phyloP scores from a whole-genome alignment of 2,797 vertebrate species.

The Dicrostonyx torquatus region DNA sequence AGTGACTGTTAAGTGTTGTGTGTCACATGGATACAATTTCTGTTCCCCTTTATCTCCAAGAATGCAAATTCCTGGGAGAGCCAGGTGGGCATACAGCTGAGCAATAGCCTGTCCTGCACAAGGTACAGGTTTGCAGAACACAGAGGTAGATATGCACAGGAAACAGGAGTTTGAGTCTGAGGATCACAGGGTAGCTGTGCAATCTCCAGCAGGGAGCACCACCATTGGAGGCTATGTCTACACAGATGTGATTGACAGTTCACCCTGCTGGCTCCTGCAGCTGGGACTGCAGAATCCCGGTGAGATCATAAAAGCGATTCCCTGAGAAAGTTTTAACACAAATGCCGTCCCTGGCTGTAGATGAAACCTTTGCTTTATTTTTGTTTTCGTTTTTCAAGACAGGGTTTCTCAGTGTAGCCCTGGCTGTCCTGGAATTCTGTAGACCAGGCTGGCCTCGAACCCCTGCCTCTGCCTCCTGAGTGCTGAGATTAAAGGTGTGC shows the following conservation, averaged over 20 bases:
- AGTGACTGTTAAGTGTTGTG: slow-evolving; percentile 42
- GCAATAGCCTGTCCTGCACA: not conserved
- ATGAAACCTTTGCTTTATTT: not conserved
- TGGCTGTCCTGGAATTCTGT: not conserved
- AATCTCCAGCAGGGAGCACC: not conserved
- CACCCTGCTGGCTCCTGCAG: not conserved
- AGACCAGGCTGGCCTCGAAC: not conserved
- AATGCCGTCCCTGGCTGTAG: slow-evolving; percentile 13
- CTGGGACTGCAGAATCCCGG: not conserved
- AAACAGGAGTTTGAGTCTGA: not conserved
- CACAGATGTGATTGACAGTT: not conserved
- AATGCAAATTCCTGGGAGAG: slow-evolving; percentile 54
- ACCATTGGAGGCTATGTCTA: not conserved
- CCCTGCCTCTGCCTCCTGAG: not conserved
- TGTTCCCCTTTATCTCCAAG: slow-evolving; percentile 58
- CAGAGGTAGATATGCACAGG: not conserved
- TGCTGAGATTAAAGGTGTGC: not conserved
- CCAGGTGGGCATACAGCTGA: not conserved
- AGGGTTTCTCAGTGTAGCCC: not conserved
- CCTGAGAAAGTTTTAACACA: slow-evolving; percentile 9
- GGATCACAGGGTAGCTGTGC: not conserved
- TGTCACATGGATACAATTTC: slow-evolving; percentile 38
- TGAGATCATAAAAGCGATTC: not conserved
- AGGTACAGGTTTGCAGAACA: not conserved
- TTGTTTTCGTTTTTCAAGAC: not conserved